Evolutionary conservation across 2,113 vertebrate species (phyloP).

Genomic region (Seriola dumerili): DNA sequence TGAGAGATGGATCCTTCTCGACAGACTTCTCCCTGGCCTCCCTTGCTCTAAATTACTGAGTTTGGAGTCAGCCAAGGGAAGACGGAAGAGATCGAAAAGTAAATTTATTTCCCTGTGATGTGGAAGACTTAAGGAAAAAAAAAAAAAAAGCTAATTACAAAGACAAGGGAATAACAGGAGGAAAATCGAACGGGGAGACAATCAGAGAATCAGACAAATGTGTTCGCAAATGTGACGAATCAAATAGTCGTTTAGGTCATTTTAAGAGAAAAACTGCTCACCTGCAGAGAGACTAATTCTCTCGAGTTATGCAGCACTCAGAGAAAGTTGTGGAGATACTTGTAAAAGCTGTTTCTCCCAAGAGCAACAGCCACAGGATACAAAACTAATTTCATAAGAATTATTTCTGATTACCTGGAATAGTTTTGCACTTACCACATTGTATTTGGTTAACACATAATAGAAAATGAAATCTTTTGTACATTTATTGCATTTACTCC

Average conservation of each 20-base stretch:
- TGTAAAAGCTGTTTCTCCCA: not conserved
- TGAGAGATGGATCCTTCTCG: constrained; percentile 69
- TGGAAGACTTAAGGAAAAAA: constrained; percentile 1
- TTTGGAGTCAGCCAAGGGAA: constrained; percentile 18
- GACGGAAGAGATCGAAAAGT: constrained; percentile 41
- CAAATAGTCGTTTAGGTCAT: not conserved
- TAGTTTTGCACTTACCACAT: not conserved
- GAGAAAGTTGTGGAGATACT: not conserved
- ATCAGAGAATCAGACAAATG: not conserved
- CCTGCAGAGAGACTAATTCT: not conserved
- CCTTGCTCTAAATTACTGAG: constrained; percentile 58
- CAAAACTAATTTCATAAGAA: constrained; percentile 10
- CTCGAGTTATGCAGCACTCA: not conserved
- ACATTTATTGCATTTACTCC: not conserved
- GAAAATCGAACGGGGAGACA: not conserved
- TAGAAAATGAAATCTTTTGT: not conserved
- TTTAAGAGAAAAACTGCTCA: constrained; percentile 11
- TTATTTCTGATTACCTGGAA: not conserved
- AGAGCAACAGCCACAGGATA: not conserved
- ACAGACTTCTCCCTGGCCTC: constrained; percentile 56
- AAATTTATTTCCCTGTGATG: constrained; percentile 32
- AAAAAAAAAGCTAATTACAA: not conserved
- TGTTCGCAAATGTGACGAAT: constrained; percentile 2
- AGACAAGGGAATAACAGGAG: not conserved
- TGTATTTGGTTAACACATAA: not conserved